Evolutionary conservation across 30 jellyfish, hydroid and myxozoan genomes (phyloP), one percentile per base, ranked within the genome.

Genomic region (Cassiopea xamachana): DNA sequence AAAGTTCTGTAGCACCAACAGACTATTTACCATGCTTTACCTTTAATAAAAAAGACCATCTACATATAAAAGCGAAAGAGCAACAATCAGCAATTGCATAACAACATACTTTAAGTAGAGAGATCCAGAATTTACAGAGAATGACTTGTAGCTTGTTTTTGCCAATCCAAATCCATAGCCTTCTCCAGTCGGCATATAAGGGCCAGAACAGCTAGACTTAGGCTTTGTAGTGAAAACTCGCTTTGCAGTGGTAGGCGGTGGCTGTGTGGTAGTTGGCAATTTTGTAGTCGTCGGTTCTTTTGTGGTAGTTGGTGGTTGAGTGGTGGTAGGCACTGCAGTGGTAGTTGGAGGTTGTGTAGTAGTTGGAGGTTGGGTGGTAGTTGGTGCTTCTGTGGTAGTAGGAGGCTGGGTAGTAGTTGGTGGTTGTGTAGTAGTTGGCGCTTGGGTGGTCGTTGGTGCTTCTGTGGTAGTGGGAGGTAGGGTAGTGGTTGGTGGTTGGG

Each of bases 111-210:
- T 78, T 69, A 50, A 68, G 82, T 64, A 69, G 18, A 93, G 93
- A 7, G 47, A 59, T 16, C 92, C 92, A 4, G 87, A 51, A 60
- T 73, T 81, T 17, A 87, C 89, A 2, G 96, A 83, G 89, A 94
- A 89, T 13, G 93, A 85, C 18, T 81, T 69, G 69, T 85, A 94
- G 84, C 97, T 94, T 51, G 69, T 91, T 2, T 47, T 77, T 48
- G 79, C 75, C 60, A 84, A 48, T 43, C 99, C 99, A 88, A 95
- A 95, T 9, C 98, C 98, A 61, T 58, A 88, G 18, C 97, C 98
- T 43, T 74, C 79, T 7, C 75, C 78, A 8, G 18, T 14, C 1
- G 97, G 96, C 92, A 48, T 61, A 7, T 59, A 80, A 27, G 90
- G 61, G 61, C 73, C 61, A 47, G 62, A 60, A 76, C 98, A 94